Evolutionary conservation across 2,888 invertebrate genomes (phyloP).

Genomic region (Erpobdella octoculata): DNA sequence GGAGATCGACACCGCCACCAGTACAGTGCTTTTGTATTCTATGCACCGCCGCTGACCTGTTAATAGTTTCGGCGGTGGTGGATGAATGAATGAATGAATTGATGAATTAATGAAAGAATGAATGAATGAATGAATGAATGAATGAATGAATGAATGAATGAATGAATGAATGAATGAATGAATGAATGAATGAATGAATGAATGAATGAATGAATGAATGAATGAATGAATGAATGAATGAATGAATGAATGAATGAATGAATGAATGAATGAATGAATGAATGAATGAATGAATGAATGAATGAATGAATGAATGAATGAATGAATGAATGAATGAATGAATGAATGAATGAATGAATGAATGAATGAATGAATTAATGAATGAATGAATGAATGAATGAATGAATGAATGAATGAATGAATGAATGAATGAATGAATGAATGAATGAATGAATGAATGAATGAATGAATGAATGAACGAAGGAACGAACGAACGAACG

Average conservation of each 20-base stretch:
- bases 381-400: background rate
- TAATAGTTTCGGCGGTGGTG: too few species aligned
- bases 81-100: too few species aligned
- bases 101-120: too few species aligned
- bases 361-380: too few species aligned
- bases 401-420: background rate
- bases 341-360: background rate
- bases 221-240: background rate
- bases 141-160: too few species aligned
- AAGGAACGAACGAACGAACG: background rate
- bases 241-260: background rate
- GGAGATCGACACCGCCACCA: too few species aligned
- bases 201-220: background rate
- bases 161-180: too few species aligned
- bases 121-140: too few species aligned
- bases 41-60: too few species aligned
- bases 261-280: background rate
- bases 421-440: background rate
- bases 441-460: background rate
- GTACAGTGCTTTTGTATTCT: too few species aligned
- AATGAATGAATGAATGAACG: constrained; percentile 1
- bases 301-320: background rate
- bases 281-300: background rate
- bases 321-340: background rate
- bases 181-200: background rate